Base-by-base conservation (phyloP, 2,113 vertebrate species). In the Pygoscelis antarcticus region DNA sequence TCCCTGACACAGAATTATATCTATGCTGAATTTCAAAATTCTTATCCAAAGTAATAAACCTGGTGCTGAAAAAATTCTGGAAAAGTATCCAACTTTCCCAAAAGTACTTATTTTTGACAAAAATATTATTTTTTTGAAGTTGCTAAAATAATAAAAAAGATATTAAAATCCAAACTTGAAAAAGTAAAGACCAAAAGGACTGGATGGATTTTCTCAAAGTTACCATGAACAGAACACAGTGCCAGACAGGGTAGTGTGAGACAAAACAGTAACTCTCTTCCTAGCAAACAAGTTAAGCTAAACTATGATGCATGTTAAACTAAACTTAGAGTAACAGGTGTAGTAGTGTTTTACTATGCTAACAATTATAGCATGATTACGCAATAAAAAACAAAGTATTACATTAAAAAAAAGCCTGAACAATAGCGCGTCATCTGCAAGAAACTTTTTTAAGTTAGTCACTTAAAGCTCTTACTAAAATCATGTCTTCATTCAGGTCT, bases 401-500 rank as follows among this genome's bases (percentile, higher is more conserved):
- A 13, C 6, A 34, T 29, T 8, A 79, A 46, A 84, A 46, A 42
- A 49, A 58, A 95, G 99, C 98, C 98, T 97, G 90, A 99, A 99
- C 36, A 99, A 98, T 83, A 98, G 11, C 54, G 98, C 97, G 40
- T 99, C 98, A 46, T 99, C 98, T 61, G 98, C 97, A 64, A 99
- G 98, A 96, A 99, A 99, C 94, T 99, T 99, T 47, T 99, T 99
- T 46, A 99, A 97, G 89, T 99, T 99, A 79, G 98, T 99, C 99
- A 88, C 98, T 97, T 91, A 99, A 97, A 27, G 98, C 99, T 98
- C 98, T 97, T 96, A 99, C 99, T 78, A 99, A 97, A 40, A 99
- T 99, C 60, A 99, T 98, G 13, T 99, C 99, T 94, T 99, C 98
- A 94, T 90, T 98, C 55, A 99, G 96, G 51, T 98, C 17, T 57